Conservation (phyloP, 2,888 invertebrate species). For the Parnassius apollo region DNA sequence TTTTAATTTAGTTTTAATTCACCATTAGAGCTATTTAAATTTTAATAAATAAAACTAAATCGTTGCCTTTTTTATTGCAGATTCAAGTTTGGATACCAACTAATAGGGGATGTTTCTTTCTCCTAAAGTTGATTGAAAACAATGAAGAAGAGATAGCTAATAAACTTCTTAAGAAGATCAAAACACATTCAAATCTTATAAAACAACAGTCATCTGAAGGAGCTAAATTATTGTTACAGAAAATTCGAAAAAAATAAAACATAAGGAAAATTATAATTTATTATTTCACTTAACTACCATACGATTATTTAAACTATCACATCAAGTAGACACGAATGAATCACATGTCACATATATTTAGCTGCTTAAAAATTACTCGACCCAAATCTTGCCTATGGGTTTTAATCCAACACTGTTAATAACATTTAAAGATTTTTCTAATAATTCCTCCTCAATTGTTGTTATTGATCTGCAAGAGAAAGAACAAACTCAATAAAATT, state of each 20-base stretch:
- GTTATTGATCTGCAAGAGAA: slow-evolving; percentile 53
- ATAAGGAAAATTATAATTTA: slow-evolving; percentile 1
- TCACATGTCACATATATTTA: too few species aligned
- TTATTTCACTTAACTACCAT: slow-evolving; percentile 12
- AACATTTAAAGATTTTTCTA: slow-evolving; percentile 54
- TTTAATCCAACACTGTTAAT: slow-evolving; percentile 49
- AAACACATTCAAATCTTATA: slow-evolving; percentile 62
- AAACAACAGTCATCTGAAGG: slow-evolving; percentile 81
- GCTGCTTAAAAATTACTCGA: slow-evolving; percentile 11
- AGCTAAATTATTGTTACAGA: slow-evolving; percentile 83
- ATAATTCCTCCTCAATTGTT: slow-evolving; percentile 64
- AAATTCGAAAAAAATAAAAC: slow-evolving; percentile 63
- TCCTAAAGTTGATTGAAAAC: slow-evolving; percentile 85
- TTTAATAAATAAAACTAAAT: too few species aligned
- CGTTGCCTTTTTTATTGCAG: slow-evolving; percentile 52
- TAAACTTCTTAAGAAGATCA: slow-evolving; percentile 73
- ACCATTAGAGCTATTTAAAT: too few species aligned
- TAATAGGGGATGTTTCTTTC: slow-evolving; percentile 89
- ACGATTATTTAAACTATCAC: background rate
- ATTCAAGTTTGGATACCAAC: slow-evolving; percentile 84
- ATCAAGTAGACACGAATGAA: too few species aligned
- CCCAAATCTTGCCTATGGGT: slow-evolving; percentile 66
- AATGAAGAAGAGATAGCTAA: slow-evolving; percentile 67
- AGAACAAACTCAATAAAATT: too few species aligned
- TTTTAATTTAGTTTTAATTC: too few species aligned